Evolutionary conservation across 1,140 invertebrate genomes (phyloP), one percentile per base, ranked within the genome.

Genomic region (Pseudoatta argentina): DNA sequence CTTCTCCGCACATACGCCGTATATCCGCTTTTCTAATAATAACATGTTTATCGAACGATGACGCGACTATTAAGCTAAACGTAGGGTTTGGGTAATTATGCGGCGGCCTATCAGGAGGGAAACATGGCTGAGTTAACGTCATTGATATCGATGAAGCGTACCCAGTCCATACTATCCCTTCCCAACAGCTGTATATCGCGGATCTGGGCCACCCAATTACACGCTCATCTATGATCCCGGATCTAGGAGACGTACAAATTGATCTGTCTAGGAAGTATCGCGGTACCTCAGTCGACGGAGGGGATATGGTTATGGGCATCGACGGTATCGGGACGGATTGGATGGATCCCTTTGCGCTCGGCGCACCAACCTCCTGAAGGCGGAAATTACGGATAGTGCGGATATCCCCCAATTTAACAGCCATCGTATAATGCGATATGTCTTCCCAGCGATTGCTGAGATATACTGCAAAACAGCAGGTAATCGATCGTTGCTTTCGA

Each of bases 191-290:
- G 39, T 24, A 14, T 44, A 51, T 67, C 39, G 76, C 86, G 88
- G 92, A 94, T 94, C 92, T 93, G 88, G 92, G 89, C 90, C 92
- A 91, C 89, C 91, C 93, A 94, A 94, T 94, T 94, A 94, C 89
- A 93, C 92, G 92, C 91, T 93, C 93, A 93, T 94, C 91, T 93
- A 89, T 87, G 91, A 94, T 91, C 91, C 87, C 76, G 91, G 91
- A 93, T 93, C 91, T 91, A 92, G 86, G 91, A 94, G 91, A 93
- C 87, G 91, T 89, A 93, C 91, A 93, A 94, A 93, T 94, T 94
- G 93, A 93, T 93, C 89, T 90, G 89, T 92, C 88, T 91, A 83
- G 89, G 91, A 93, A 93, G 88, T 92, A 90, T 59, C 78, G 63
- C 53, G 61, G 63, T 55, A 39, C 66, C 61, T 2, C 24, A 27